These are phyloP conservation scores for Hipposideros larvatus DNA, from an alignment of 2,797 vertebrate species.

Conservation along the genomic window DNA sequence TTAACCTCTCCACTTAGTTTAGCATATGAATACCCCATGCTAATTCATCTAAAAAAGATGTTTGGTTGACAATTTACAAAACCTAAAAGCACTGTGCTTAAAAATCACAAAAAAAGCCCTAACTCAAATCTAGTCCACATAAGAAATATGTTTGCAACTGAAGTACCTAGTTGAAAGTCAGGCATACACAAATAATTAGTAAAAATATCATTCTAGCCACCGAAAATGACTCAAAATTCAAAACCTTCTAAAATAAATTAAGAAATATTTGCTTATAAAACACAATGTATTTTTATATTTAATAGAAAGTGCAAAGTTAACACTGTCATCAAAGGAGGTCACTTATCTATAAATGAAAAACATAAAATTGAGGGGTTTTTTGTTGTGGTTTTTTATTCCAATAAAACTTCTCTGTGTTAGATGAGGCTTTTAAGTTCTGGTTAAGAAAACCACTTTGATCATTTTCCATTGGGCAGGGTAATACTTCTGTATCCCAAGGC, in stretches of 20 bases:
- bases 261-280: neutral
- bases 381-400: neutral
- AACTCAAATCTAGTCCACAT: neutral
- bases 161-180: neutral
- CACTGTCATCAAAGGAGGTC: neutral
- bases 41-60: neutral
- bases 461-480: neutral
- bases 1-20: neutral
- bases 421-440: neutral
- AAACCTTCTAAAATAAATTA: neutral
- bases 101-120: neutral
- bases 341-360: neutral
- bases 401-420: neutral
- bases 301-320: neutral
- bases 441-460: neutral
- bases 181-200: neutral
- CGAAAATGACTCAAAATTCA: constrained; percentile 17
- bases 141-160: neutral
- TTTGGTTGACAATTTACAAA: neutral
- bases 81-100: neutral
- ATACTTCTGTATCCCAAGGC: neutral
- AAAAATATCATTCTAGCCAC: neutral
- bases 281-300: neutral
- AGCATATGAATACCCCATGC: neutral
- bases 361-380: neutral